Conservation (phyloP, 2,113 vertebrate species). For the Chroicocephalus ridibundus region DNA sequence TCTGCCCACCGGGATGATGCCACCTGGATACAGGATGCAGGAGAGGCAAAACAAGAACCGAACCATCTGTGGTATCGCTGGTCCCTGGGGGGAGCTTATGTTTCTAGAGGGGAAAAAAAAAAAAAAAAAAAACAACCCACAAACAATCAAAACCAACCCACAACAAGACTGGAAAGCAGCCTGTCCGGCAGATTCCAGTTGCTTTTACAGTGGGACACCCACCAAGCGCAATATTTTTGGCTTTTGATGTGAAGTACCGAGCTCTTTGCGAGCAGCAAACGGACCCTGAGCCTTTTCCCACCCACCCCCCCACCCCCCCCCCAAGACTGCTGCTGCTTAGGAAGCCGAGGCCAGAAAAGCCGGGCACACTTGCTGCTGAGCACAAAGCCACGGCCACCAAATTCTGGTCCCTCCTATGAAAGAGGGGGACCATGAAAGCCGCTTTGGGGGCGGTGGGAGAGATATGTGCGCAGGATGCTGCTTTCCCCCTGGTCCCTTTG, state of each 20-base stretch:
- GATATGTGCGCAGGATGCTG: fast-evolving
- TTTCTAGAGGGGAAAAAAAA: not conserved
- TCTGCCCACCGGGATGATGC: fast-evolving
- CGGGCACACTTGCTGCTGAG: not conserved
- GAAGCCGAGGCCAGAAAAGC: not conserved
- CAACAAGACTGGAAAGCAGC: not conserved
- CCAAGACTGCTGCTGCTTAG: not conserved
- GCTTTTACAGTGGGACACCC: not conserved
- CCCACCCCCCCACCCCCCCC: too few relatives aligned
- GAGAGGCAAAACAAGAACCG: not conserved
- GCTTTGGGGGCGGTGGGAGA: not conserved
- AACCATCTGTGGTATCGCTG: not conserved
- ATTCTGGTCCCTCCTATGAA: not conserved
- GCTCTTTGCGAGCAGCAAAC: not conserved
- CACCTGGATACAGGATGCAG: too few relatives aligned
- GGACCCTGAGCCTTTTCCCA: not conserved
- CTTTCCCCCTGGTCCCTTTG: not conserved
- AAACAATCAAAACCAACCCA: too few relatives aligned
- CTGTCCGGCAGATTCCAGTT: not conserved
- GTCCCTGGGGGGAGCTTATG: not conserved
- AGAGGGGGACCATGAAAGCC: not conserved
- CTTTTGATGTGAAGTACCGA: fast-evolving
- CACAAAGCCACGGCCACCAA: not conserved
- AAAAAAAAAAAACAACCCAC: too few relatives aligned
- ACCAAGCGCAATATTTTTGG: not conserved